These are phyloP conservation scores for Nansenia antarctica DNA, from an alignment of 2,113 vertebrate genomes.

Conservation along the genomic window DNA sequence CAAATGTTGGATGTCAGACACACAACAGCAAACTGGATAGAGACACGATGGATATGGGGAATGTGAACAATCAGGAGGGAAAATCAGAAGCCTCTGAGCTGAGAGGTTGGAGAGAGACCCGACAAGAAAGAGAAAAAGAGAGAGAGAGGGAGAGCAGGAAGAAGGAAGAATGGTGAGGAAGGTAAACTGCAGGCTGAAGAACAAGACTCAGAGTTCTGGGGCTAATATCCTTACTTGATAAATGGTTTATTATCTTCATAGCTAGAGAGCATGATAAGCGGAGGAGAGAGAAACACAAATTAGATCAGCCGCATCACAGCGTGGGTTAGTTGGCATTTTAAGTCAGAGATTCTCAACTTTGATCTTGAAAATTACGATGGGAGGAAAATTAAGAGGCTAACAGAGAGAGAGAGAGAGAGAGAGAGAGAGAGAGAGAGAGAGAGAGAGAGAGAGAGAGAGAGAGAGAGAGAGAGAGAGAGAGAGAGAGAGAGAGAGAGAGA, in stretches of 20 bases:
- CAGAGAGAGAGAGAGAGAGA: slow-evolving; percentile 26
- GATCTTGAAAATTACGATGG: slow-evolving; percentile 51
- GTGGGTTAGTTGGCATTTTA: slow-evolving; percentile 85
- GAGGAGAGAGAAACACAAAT: slow-evolving; percentile 98
- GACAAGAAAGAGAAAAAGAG: slow-evolving; percentile 10
- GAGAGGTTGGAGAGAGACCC: neutral
- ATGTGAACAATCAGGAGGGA: neutral
- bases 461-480: slow-evolving; percentile 38
- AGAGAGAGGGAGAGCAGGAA: slow-evolving; percentile 24
- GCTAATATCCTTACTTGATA: slow-evolving; percentile 99
- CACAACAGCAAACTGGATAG: slow-evolving; percentile 43
- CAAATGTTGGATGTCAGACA: slow-evolving; percentile 41
- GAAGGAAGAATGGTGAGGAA: slow-evolving; percentile 6
- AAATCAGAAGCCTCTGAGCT: slow-evolving; percentile 1
- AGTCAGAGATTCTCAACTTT: slow-evolving; percentile 70
- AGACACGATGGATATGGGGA: neutral
- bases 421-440: slow-evolving; percentile 38
- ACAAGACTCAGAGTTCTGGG: slow-evolving; percentile 86
- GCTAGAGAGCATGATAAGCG: slow-evolving; percentile 99
- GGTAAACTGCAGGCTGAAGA: slow-evolving; percentile 68
- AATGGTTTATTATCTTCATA: slow-evolving; percentile 99
- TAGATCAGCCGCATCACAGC: slow-evolving; percentile 86
- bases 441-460: slow-evolving; percentile 28
- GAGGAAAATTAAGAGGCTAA: slow-evolving; percentile 38
- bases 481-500: slow-evolving; percentile 31